Conservation (phyloP, 2,113 vertebrate genomes). For the Crotophaga sulcirostris region DNA sequence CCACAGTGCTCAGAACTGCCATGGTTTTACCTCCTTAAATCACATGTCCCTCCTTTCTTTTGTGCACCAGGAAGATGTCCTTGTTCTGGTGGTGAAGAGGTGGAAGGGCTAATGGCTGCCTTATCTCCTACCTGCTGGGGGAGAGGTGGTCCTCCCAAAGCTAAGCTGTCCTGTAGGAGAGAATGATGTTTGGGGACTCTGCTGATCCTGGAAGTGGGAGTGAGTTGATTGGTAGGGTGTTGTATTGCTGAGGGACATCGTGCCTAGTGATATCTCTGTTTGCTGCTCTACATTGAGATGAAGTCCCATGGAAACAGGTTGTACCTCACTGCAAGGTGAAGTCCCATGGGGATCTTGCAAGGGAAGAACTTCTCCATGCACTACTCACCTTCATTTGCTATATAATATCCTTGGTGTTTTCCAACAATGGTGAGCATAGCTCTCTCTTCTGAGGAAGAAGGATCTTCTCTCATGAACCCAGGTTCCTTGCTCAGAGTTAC, state of each 20-base stretch:
- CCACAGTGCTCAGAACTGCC: background rate
- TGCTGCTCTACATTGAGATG: background rate
- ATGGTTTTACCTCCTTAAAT: background rate
- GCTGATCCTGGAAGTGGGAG: background rate
- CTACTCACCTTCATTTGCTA: background rate
- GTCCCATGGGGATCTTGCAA: background rate
- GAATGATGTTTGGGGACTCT: background rate
- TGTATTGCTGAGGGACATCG: too few species aligned
- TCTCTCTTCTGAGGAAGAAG: background rate
- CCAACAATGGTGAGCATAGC: accelerated
- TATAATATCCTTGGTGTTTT: background rate
- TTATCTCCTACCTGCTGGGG: background rate
- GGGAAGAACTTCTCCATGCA: background rate
- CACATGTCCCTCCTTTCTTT: background rate
- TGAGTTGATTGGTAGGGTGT: background rate
- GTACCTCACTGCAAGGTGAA: background rate
- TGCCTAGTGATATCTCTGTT: background rate
- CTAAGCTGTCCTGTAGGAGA: background rate
- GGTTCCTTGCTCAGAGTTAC: background rate
- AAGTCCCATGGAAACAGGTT: background rate
- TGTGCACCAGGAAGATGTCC: background rate
- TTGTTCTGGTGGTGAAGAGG: background rate
- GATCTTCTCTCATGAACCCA: background rate
- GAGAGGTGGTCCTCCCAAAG: background rate
- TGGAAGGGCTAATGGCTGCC: background rate